A percentile compares a stretch with the other conserved stretches of the same genome.
These are phyloP conservation scores for Physocephala rufipes DNA, from an alignment of 2,888 invertebrate genomes.

Conservation along the genomic window DNA sequence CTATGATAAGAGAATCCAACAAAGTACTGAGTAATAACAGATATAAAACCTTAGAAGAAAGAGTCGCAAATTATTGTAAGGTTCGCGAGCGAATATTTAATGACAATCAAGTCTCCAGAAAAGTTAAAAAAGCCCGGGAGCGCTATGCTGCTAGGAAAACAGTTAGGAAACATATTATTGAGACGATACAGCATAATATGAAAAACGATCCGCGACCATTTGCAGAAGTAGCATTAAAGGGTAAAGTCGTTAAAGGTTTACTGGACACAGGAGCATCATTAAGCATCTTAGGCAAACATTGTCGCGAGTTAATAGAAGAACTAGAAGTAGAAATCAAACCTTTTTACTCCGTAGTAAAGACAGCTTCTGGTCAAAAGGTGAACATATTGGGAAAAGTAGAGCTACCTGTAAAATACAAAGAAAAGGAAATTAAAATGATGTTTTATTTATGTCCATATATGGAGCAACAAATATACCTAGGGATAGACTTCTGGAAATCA, in stretches of 20 bases:
- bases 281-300: constrained; percentile 24
- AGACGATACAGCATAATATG: neutral
- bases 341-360: neutral
- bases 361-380: constrained; percentile 31
- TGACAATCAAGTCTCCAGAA: neutral
- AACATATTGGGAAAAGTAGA: constrained; percentile 23
- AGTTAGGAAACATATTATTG: neutral
- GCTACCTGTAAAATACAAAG: neutral
- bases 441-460: constrained; percentile 32
- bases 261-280: constrained; percentile 38
- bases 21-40: no score
- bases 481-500: constrained; percentile 39
- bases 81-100: neutral
- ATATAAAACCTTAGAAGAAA: no score
- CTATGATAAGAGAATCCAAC: no score
- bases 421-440: neutral
- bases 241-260: constrained; percentile 1
- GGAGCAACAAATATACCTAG: constrained; percentile 33
- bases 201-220: neutral
- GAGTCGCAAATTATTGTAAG: constrained; percentile 3
- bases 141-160: neutral
- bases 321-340: neutral
- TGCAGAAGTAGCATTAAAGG: neutral
- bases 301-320: neutral
- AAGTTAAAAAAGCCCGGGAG: neutral